Conservation (phyloP, 2,888 invertebrate species). For the Sclerodermus sp. region DNA sequence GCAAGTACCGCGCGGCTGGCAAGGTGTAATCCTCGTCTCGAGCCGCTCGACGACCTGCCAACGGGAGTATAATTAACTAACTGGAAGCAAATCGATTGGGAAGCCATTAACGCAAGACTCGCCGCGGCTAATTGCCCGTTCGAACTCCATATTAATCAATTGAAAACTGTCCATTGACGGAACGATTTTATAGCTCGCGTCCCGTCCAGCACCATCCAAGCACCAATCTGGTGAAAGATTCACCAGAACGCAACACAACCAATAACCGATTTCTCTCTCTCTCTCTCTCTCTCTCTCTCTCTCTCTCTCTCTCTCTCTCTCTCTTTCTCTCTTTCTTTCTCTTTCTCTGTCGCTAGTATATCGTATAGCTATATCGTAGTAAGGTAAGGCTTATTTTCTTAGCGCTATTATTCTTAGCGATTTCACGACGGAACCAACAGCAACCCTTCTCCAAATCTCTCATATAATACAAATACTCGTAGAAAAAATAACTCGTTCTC, state of each 20-base stretch:
- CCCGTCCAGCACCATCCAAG: constrained; percentile 32
- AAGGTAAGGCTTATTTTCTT: too few species aligned
- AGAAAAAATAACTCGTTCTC: too few species aligned
- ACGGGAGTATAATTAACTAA: constrained; percentile 26
- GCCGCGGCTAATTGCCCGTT: constrained; percentile 23
- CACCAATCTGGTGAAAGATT: constrained; percentile 17
- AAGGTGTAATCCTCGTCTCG: constrained; percentile 22
- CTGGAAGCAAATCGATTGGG: constrained; percentile 34
- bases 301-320: too few species aligned
- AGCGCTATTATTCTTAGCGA: too few species aligned
- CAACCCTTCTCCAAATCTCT: too few species aligned
- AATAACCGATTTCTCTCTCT: too few species aligned
- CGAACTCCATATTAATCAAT: constrained; percentile 19
- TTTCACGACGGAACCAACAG: too few species aligned
- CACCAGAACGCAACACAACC: neutral
- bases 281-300: too few species aligned
- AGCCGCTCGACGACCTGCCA: constrained; percentile 23
- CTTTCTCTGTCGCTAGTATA: too few species aligned
- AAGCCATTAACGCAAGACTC: constrained; percentile 32
- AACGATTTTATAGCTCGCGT: neutral
- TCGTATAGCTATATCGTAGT: too few species aligned
- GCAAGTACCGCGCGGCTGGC: constrained; percentile 18
- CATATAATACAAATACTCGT: too few species aligned
- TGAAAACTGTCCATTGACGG: constrained; percentile 19
- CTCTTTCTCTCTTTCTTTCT: too few species aligned